These are phyloP conservation scores for Anaspis maculata DNA, from an alignment of 2,888 invertebrate genomes.

Conservation along the genomic window DNA sequence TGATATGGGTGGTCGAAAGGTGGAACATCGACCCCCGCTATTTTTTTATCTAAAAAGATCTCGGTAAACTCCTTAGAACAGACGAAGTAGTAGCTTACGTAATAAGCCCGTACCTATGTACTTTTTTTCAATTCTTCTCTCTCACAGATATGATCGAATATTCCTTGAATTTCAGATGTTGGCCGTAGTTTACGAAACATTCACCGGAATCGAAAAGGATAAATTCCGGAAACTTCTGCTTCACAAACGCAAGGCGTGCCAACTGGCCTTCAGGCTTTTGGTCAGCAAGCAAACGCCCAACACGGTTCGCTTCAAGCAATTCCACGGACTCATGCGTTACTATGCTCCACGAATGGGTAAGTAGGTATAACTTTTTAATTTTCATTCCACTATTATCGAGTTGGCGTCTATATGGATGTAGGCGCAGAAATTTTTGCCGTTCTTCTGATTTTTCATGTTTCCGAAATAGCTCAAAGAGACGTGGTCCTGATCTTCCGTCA, in stretches of 20 bases:
- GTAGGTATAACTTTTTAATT: slow-evolving; percentile 22
- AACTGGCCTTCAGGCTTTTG: slow-evolving; percentile 71
- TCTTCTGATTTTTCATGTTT: no score
- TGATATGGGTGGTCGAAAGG: no score
- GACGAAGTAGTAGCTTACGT: no score
- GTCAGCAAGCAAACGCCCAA: slow-evolving; percentile 68
- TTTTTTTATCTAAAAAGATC: no score
- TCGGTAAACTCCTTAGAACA: neutral
- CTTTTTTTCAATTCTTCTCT: no score
- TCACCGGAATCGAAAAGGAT: slow-evolving; percentile 76
- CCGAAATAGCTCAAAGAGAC: slow-evolving; percentile 56
- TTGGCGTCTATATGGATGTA: neutral
- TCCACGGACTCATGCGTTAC: slow-evolving; percentile 71
- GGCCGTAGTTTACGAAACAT: slow-evolving; percentile 85
- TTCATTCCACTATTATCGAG: no score
- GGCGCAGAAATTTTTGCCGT: neutral
- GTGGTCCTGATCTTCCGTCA: slow-evolving; percentile 74
- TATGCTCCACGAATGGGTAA: slow-evolving; percentile 65
- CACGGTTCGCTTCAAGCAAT: slow-evolving; percentile 63
- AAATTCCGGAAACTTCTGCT: slow-evolving; percentile 75
- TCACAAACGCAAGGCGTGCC: slow-evolving; percentile 74
- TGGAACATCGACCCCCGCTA: no score
- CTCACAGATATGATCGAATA: no score
- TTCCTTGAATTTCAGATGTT: slow-evolving; percentile 59
- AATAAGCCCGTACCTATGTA: no score